Evolutionary conservation across 2,113 vertebrate species (phyloP), one percentile per base, ranked within the genome.

Genomic region (Oplegnathus fasciatus): DNA sequence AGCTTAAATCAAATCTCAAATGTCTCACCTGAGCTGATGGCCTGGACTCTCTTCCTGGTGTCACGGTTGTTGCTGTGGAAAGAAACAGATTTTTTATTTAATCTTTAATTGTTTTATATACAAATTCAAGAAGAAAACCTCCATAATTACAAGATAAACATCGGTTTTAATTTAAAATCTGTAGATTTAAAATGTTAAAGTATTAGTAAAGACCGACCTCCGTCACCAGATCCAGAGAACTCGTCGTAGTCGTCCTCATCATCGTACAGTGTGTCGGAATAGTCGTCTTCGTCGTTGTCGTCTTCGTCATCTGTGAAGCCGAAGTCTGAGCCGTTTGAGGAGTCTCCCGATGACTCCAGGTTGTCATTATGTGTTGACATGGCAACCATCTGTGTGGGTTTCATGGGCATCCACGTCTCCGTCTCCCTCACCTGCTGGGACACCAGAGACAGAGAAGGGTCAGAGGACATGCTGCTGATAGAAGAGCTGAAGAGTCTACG

Each of bases 201-300:
- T 0, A 4, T 17, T 6, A 0, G 3, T 8, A 1, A 0, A 30
- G 37, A 92, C 87, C 0, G 78, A 98, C 97, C 96, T 89, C 50
- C 79, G 32, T 95, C 95, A 83, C 98, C 98, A 76, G 98, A 99
- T 4, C 97, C 98, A 1, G 98, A 98, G 6, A 90, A 20, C 28
- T 95, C 95, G 6, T 95, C 93, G 50, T 89, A 85, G 3, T 83
- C 89, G 69, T 93, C 17, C 46, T 50, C 50, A 18, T 52, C 88
- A 0, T 92, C 52, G 14, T 78, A 68, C 22, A 70, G 5, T 20
- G 40, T 5, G 2, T 85, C 75, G 0, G 3, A 0, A n/a, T 77
- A 34, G 28, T 81, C 14, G 0, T 96, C 94, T 0, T 76, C 66
- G 1, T 88, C 71, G 4, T 78, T 93, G 55, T 96, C 95, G 0